Evolutionary conservation across 2,797 vertebrate species (phyloP), one percentile per base, ranked within the genome.

Genomic region (Lacerta bilineata): DNA sequence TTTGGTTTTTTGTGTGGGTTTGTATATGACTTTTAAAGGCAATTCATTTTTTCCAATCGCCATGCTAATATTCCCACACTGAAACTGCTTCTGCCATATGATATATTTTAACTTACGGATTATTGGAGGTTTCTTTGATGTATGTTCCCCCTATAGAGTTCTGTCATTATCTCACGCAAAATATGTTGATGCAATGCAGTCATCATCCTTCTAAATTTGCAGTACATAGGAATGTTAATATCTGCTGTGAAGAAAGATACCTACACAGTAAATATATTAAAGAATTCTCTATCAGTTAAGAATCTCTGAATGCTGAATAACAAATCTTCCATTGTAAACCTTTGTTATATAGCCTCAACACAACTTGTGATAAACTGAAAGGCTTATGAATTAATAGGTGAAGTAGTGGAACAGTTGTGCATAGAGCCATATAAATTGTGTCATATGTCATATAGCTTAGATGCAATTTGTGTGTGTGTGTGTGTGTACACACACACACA

Each of bases 61-160:
- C 68, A 75, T 9, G 17, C 7, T 85, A 69, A 71, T 71, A 29
- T n/a, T 23, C 25, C 36, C 27, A 29, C n/a, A 33, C 69, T 25
- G 59, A 61, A 18, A 61, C 6, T 7, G 2, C 8, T 80, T 59
- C 36, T 61, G n/a, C n/a, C 17, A 66, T 33, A 64, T 81, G 23
- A 64, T 81, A 10, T 4, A 13, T 9, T 43, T 82, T 64, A 29
- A 1, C 15, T 69, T 55, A 36, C 18, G 25, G 64, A 55, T 27
- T 69, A 15, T 86, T 86, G 75, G 29, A 86, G n/a, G 59, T 86
- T 23, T 5, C 41, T 69, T 76, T 83, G 71, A 36, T 68, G 39
- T 85, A 4, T 68, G 8, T 36, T 83, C 68, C 3, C 23, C n/a
- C 17, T 61, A 5, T 17, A 41, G 61, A 79, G 36, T 36, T 69